These are phyloP conservation scores for Periophthalmodon schlosseri DNA, from an alignment of 2,113 vertebrate species.

Conservation along the genomic window DNA sequence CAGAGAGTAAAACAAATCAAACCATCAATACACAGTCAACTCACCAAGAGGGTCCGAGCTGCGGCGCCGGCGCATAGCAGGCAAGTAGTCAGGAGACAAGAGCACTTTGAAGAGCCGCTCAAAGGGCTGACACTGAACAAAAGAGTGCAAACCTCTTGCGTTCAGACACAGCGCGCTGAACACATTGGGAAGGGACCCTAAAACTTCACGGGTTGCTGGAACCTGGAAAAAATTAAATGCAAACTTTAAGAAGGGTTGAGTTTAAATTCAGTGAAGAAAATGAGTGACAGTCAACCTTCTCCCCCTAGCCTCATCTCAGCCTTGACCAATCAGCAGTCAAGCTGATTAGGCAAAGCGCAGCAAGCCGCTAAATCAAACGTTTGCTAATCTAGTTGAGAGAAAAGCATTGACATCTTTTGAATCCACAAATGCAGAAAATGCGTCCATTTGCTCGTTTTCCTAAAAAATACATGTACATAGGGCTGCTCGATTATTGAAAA, in stretches of 20 bases:
- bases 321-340: neutral
- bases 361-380: neutral
- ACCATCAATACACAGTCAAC: slow-evolving; percentile 26
- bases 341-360: neutral
- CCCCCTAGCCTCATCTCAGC: too few relatives aligned
- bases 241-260: slow-evolving; percentile 1
- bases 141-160: slow-evolving; percentile 92
- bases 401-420: neutral
- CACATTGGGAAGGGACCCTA: slow-evolving; percentile 95
- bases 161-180: slow-evolving; percentile 97
- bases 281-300: too few relatives aligned
- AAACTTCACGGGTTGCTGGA: slow-evolving; percentile 92
- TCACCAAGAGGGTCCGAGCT: slow-evolving; percentile 95
- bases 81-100: slow-evolving; percentile 93
- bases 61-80: slow-evolving; percentile 90
- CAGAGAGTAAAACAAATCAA: neutral
- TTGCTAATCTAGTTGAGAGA: too few relatives aligned
- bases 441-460: too few relatives aligned
- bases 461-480: too few relatives aligned
- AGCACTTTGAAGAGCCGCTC: slow-evolving; percentile 98
- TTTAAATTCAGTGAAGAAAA: neutral
- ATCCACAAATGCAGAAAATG: too few relatives aligned
- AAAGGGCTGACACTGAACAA: slow-evolving; percentile 96
- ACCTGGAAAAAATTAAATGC: slow-evolving; percentile 74
- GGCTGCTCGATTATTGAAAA: too few relatives aligned